These are phyloP conservation scores for Plusia festucae DNA, from an alignment of 2,888 invertebrate species.

Conservation along the genomic window DNA sequence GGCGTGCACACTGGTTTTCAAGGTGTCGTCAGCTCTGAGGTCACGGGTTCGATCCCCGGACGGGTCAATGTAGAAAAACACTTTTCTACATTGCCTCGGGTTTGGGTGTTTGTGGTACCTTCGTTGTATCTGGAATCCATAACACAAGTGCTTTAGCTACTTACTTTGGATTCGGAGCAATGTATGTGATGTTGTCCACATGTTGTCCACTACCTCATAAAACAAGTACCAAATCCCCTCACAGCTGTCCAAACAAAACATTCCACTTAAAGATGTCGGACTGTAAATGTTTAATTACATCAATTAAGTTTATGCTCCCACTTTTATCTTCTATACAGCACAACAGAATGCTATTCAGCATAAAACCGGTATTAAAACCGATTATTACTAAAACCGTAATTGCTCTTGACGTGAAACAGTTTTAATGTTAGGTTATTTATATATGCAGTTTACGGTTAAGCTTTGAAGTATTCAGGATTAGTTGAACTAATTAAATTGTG, in stretches of 20 bases:
- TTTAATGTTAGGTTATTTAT: neutral
- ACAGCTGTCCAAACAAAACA: neutral
- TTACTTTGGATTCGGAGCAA: no score
- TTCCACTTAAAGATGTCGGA: neutral
- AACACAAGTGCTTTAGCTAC: no score
- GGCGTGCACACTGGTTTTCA: no score
- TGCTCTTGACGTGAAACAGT: constrained; percentile 5
- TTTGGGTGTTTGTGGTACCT: no score
- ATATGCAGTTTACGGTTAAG: neutral
- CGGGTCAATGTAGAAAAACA: no score
- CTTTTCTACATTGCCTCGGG: no score
- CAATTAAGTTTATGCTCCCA: constrained; percentile 27
- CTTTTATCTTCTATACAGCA: constrained; percentile 32
- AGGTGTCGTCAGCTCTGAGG: no score
- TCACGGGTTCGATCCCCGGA: no score
- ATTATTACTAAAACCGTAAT: constrained; percentile 18
- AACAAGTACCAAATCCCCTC: neutral
- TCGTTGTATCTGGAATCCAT: no score
- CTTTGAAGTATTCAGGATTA: neutral
- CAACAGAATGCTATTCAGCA: constrained; percentile 32
- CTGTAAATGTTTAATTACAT: constrained; percentile 19
- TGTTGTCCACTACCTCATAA: neutral
- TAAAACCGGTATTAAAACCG: constrained; percentile 12
- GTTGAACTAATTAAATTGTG: constrained; percentile 4
- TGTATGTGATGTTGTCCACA: no score